Conservation (phyloP, 2,113 vertebrate species). For the Ictidomys tridecemlineatus region DNA sequence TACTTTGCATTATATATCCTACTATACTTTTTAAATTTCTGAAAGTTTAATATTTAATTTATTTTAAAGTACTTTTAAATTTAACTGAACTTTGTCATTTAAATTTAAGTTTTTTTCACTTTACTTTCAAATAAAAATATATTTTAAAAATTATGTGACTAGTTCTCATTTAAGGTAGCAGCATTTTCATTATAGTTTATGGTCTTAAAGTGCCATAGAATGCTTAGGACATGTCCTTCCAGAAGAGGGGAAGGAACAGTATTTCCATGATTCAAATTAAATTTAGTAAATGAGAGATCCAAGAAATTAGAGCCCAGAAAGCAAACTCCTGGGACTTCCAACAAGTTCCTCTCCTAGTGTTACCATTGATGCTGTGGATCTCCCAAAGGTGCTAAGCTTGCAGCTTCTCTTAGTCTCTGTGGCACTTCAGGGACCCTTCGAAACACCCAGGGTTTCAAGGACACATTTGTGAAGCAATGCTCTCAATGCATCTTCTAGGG, state of each 20-base stretch:
- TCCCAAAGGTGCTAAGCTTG: background rate
- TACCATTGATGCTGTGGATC: too few relatives aligned
- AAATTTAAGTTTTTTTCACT: background rate
- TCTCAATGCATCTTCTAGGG: background rate
- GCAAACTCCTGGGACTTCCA: background rate
- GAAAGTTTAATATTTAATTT: background rate
- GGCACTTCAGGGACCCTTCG: background rate
- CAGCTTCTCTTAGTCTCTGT: background rate
- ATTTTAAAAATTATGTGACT: rapidly evolving
- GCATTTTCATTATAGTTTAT: too few relatives aligned
- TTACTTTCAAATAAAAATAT: background rate
- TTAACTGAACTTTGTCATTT: background rate
- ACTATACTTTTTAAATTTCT: background rate
- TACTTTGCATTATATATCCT: background rate
- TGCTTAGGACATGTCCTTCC: too few relatives aligned
- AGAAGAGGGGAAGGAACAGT: background rate
- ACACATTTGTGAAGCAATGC: too few relatives aligned
- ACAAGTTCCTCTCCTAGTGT: rapidly evolving
- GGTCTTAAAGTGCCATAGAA: rapidly evolving
- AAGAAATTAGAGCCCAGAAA: background rate
- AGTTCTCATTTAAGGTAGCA: background rate
- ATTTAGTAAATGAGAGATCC: background rate
- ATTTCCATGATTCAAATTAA: background rate
- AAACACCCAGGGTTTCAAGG: background rate
- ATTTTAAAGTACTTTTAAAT: background rate